A percentile compares a stretch with the other conserved stretches of the same genome.
phyloP scores from a whole-genome alignment of 2,113 vertebrate genomes.

The Agelaius tricolor region DNA sequence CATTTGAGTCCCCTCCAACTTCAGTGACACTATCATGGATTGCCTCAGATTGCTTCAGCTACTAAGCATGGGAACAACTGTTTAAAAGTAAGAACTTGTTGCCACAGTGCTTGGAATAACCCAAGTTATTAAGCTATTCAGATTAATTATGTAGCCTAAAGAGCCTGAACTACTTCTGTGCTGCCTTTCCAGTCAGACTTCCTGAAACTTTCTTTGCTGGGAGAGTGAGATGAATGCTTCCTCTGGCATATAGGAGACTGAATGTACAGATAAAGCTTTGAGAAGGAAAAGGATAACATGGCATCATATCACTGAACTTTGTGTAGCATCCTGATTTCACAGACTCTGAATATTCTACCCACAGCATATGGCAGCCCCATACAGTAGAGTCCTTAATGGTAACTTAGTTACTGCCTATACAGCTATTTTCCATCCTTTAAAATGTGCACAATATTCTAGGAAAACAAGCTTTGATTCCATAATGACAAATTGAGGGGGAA shows the following conservation, averaged over 20 bases:
- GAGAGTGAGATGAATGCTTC: neutral
- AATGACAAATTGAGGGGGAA: neutral
- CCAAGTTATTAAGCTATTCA: constrained; percentile 38
- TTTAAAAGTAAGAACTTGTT: constrained; percentile 22
- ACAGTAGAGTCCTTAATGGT: neutral
- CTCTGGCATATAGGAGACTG: neutral
- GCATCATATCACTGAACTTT: constrained; percentile 5
- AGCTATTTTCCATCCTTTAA: neutral
- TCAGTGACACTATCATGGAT: neutral
- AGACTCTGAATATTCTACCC: constrained; percentile 11
- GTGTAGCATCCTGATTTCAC: neutral
- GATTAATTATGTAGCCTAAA: constrained; percentile 42
- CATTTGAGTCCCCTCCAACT: constrained; percentile 30
- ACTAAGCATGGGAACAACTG: neutral
- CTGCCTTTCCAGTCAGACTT: neutral
- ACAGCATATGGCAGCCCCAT: neutral
- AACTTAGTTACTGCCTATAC: neutral
- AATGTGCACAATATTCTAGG: constrained; percentile 14
- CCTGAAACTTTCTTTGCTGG: constrained; percentile 10
- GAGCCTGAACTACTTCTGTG: neutral
- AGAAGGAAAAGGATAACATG: constrained; percentile 27
- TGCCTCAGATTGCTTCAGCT: constrained; percentile 8
- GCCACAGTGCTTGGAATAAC: neutral
- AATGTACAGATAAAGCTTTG: constrained; percentile 5
- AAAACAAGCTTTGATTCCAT: constrained; percentile 8